These are phyloP conservation scores for Odontocerum albicorne DNA, from an alignment of 2,888 invertebrate species.

Conservation along the genomic window DNA sequence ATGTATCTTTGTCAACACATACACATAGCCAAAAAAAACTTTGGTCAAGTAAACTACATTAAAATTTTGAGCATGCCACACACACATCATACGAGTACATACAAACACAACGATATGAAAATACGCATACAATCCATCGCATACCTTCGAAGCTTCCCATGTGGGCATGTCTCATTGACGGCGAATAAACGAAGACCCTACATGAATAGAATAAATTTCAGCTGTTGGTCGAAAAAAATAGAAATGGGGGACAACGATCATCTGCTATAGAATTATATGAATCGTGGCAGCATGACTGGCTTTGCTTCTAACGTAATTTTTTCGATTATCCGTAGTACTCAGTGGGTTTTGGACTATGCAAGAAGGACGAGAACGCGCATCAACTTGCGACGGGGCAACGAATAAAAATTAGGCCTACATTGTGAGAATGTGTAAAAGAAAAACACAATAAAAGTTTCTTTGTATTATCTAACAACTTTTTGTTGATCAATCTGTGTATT, in stretches of 20 bases:
- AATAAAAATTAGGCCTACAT: constrained; percentile 21
- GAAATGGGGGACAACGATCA: constrained; percentile 18
- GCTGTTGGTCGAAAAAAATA: constrained; percentile 23
- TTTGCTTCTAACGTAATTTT: constrained; percentile 10
- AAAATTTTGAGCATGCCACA: constrained; percentile 12
- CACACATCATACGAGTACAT: constrained; percentile 8
- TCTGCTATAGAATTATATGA: constrained; percentile 26
- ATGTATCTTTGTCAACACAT: no score
- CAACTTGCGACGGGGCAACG: constrained; percentile 16
- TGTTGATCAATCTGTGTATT: no score
- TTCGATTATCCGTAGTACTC: constrained; percentile 17
- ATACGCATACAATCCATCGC: not conserved
- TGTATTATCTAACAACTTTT: no score
- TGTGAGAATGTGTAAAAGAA: no score
- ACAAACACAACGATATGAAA: not conserved
- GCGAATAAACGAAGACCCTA: constrained; percentile 16
- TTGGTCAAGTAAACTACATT: constrained; percentile 2
- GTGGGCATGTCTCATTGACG: constrained; percentile 18
- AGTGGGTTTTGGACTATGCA: constrained; percentile 9
- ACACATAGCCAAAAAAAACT: no score
- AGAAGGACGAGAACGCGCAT: constrained; percentile 12
- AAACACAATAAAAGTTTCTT: no score
- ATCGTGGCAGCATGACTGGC: constrained; percentile 1
- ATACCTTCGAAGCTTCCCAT: constrained; percentile 4
- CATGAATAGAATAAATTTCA: constrained; percentile 28